Conservation (phyloP, 1,140 invertebrate species). For the Bathynomus jamesi region DNA sequence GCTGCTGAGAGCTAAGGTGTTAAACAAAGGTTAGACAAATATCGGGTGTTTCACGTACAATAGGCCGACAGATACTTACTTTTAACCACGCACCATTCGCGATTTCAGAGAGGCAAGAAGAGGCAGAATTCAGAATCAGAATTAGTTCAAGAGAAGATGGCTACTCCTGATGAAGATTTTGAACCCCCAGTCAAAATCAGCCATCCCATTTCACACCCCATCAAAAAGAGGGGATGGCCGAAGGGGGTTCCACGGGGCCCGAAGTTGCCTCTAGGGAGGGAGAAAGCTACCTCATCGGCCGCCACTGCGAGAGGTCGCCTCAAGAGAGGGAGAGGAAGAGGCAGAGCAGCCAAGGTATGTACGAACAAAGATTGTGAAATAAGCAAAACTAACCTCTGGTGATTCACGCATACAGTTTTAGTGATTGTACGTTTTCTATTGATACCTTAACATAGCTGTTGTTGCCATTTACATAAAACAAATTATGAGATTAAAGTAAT, state of each 20-base stretch:
- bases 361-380: too few species aligned
- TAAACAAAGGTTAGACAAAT: too few species aligned
- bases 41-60: too few species aligned
- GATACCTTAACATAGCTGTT: too few species aligned
- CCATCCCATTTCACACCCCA: constrained; percentile 7
- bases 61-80: too few species aligned
- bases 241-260: constrained; percentile 42
- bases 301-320: background rate
- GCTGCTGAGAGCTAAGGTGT: too few species aligned
- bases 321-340: background rate
- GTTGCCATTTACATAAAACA: too few species aligned
- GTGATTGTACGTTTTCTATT: too few species aligned
- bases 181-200: background rate
- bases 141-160: background rate
- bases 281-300: background rate
- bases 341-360: background rate
- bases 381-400: too few species aligned
- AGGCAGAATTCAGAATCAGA: constrained; percentile 2
- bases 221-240: constrained; percentile 42
- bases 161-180: background rate
- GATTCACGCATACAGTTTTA: too few species aligned
- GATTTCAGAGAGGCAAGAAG: constrained; percentile 8
- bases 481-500: too few species aligned
- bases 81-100: too few species aligned
- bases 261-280: constrained; percentile 6